A percentile compares a stretch with the other conserved stretches of the same genome.
phyloP scores from a whole-genome alignment of 2,888 invertebrate species.

The Glyphotaelius pellucidus region DNA sequence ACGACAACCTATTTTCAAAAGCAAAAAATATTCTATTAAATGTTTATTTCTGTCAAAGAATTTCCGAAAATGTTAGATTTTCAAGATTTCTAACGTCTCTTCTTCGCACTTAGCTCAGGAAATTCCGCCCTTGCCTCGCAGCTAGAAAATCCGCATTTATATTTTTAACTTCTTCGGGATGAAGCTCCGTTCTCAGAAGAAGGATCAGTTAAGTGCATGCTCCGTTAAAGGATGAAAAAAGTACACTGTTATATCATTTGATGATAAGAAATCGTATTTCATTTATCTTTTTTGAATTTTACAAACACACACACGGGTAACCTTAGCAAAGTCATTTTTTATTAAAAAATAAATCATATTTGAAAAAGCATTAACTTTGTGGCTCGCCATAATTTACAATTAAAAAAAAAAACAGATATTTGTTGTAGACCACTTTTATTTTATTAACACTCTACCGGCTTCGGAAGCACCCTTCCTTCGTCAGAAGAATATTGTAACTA shows the following conservation, averaged over 20 bases:
- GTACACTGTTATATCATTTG: not conserved
- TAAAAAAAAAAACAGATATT: too few species aligned
- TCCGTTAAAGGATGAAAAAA: not conserved
- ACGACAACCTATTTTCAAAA: too few species aligned
- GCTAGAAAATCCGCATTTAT: not conserved
- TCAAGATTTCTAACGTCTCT: not conserved
- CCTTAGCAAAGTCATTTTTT: too few species aligned
- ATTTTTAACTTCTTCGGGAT: not conserved
- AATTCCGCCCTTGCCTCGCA: not conserved
- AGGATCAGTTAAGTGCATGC: not conserved
- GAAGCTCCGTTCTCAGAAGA: not conserved
- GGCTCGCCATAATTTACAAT: too few species aligned
- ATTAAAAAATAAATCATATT: too few species aligned
- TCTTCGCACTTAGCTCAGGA: not conserved
- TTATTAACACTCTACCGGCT: too few species aligned
- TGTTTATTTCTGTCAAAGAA: not conserved
- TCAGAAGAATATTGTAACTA: too few species aligned
- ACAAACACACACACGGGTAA: not conserved
- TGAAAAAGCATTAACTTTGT: too few species aligned
- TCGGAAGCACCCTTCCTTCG: too few species aligned
- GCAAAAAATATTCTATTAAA: too few species aligned
- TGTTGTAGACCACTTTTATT: too few species aligned
- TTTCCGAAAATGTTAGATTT: not conserved
- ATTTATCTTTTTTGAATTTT: not conserved
- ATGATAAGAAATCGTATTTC: not conserved